Evolutionary conservation across 2,797 vertebrate genomes (phyloP).

Genomic region (Anguilla pacifica): DNA sequence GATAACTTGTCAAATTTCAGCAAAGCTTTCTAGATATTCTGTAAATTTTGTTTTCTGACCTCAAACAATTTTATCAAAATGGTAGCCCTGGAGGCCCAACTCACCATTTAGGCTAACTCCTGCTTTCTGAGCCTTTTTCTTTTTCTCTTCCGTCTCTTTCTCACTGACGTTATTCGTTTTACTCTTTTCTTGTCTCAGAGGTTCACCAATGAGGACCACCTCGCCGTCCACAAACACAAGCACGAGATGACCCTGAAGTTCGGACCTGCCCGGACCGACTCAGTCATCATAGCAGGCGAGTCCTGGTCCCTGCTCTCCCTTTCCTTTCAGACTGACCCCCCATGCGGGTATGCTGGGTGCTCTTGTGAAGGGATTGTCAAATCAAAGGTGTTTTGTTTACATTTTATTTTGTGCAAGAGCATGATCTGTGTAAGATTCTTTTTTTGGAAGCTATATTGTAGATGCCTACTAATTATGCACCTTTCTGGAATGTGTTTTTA

Average conservation of each 20-base stretch:
- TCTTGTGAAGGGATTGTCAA: not conserved
- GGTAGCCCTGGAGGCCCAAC: too few relatives aligned
- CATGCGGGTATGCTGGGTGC: not conserved
- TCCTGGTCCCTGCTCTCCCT: not conserved
- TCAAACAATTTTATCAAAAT: too few relatives aligned
- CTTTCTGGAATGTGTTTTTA: too few relatives aligned
- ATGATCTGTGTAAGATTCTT: too few relatives aligned
- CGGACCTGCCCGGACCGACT: conserved; percentile 83
- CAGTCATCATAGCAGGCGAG: conserved; percentile 77
- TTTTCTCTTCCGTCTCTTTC: conserved; percentile 12
- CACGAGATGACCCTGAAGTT: conserved; percentile 99
- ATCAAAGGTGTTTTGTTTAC: not conserved
- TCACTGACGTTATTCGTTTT: conserved; percentile 16
- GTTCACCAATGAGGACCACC: conserved; percentile 98
- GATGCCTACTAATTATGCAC: too few relatives aligned
- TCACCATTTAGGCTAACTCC: too few relatives aligned
- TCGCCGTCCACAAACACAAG: conserved; percentile 98
- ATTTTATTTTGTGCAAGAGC: too few relatives aligned
- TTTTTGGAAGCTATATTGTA: too few relatives aligned
- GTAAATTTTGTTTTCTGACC: too few relatives aligned
- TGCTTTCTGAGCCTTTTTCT: not conserved
- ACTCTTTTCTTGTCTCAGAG: conserved; percentile 73
- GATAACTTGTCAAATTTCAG: too few relatives aligned
- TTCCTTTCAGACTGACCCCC: not conserved
- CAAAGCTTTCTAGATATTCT: too few relatives aligned